Conservation (phyloP, 1,140 invertebrate species). For the Cataglyphis hispanica region DNA sequence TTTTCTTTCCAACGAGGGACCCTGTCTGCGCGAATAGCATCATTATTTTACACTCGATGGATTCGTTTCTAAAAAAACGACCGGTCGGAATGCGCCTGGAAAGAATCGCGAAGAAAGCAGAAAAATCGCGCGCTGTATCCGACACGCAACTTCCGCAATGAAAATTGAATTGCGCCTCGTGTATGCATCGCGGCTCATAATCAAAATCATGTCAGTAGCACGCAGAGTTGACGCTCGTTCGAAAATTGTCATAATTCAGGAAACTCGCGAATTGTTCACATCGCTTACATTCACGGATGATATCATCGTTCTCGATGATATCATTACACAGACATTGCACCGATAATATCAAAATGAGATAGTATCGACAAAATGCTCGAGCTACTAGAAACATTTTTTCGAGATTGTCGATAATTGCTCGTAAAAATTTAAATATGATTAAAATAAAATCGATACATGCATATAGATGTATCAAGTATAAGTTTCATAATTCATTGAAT, state of each 20-base stretch:
- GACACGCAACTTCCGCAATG: slow-evolving; percentile 72
- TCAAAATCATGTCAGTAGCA: slow-evolving; percentile 75
- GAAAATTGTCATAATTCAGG: not conserved
- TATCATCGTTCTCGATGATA: slow-evolving; percentile 10
- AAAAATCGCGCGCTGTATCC: slow-evolving; percentile 70
- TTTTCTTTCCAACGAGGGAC: not conserved
- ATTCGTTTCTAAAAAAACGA: slow-evolving; percentile 61
- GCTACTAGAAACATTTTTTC: slow-evolving; percentile 1
- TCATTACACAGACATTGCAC: not conserved
- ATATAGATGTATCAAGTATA: too few relatives aligned
- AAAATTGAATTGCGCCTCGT: slow-evolving; percentile 64
- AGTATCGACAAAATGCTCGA: not conserved
- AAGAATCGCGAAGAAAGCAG: slow-evolving; percentile 75
- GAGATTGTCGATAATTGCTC: not conserved
- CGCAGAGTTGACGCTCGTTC: slow-evolving; percentile 15
- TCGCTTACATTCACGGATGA: slow-evolving; percentile 12
- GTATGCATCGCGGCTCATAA: slow-evolving; percentile 56
- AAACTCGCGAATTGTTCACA: not conserved
- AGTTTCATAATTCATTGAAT: not conserved
- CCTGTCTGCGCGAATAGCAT: not conserved
- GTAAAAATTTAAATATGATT: not conserved
- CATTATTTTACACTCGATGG: slow-evolving; percentile 59
- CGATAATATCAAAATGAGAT: slow-evolving; percentile 3
- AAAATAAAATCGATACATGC: not conserved
- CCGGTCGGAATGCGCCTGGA: slow-evolving; percentile 3